A percentile compares a stretch with the other conserved stretches of the same genome.
Conservation (phyloP, 2,888 invertebrate genomes). For the Apodemia zela region DNA sequence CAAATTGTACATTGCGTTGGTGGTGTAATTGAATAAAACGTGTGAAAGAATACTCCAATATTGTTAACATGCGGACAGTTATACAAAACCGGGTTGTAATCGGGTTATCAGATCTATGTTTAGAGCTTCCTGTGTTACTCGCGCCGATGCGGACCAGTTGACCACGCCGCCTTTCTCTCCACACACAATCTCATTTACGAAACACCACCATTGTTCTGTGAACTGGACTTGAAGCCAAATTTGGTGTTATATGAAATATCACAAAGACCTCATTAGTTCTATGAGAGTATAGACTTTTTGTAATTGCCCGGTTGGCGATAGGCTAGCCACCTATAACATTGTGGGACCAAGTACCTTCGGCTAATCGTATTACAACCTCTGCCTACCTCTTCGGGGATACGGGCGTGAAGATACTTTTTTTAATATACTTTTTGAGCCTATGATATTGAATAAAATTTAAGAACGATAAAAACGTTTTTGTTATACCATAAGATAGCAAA, state of each 20-base stretch:
- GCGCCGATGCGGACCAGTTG: background rate
- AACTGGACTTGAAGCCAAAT: background rate
- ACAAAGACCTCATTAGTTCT: background rate
- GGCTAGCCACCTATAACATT: no score
- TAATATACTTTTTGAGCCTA: no score
- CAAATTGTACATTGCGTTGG: background rate
- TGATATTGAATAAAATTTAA: no score
- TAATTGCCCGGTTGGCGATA: no score
- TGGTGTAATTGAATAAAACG: background rate
- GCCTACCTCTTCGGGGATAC: no score
- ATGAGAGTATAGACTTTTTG: background rate
- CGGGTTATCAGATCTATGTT: constrained; percentile 12
- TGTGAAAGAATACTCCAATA: background rate
- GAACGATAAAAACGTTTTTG: no score
- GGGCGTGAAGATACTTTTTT: no score
- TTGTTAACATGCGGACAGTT: background rate
- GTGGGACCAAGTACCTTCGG: no score
- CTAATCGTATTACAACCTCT: no score
- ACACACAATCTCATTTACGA: constrained; percentile 6
- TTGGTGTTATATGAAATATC: background rate
- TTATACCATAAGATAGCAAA: no score
- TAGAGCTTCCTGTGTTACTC: constrained; percentile 13
- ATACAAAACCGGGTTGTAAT: constrained; percentile 3
- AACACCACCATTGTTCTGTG: constrained; percentile 5
- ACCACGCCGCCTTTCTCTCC: constrained; percentile 1